A percentile compares a stretch with the other conserved stretches of the same genome.
Conservation (phyloP, 35 echinoderm and acorn worm genomes). For the Eucidaris tribuloides region DNA sequence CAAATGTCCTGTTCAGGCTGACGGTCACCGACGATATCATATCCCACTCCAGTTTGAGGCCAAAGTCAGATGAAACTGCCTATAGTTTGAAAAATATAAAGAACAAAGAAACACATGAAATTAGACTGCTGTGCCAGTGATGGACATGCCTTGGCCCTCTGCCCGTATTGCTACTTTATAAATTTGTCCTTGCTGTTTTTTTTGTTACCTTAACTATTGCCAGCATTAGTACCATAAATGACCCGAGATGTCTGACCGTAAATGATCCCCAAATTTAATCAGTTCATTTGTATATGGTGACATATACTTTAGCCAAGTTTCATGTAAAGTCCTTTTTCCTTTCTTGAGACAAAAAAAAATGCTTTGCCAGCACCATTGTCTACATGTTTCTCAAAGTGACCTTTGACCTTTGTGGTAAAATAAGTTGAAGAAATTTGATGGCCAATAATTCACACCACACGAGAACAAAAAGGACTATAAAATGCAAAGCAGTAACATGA, state of each 20-base stretch:
- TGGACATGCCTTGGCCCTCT: background rate
- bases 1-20: constrained; percentile 17
- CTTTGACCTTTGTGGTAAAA: too few relatives aligned
- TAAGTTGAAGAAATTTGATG: too few relatives aligned
- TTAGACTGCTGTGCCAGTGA: background rate
- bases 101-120: background rate
- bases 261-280: background rate
- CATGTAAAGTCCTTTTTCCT: too few relatives aligned
- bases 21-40: constrained; percentile 11
- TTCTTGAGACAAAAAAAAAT: too few relatives aligned
- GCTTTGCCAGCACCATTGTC: too few relatives aligned
- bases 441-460: too few relatives aligned
- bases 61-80: constrained; percentile 24
- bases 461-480: too few relatives aligned
- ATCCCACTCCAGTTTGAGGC: constrained; percentile 28
- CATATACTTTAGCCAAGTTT: too few relatives aligned
- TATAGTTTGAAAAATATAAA: background rate
- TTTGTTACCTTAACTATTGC: background rate
- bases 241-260: background rate
- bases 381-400: too few relatives aligned
- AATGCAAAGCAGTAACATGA: too few relatives aligned
- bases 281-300: too few relatives aligned
- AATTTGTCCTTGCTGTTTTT: too few relatives aligned
- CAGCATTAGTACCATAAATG: background rate
- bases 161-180: background rate